A percentile compares a stretch with the other conserved stretches of the same genome.
These are phyloP conservation scores for Zapornia atra DNA, from an alignment of 2,113 vertebrate genomes.

Conservation along the genomic window DNA sequence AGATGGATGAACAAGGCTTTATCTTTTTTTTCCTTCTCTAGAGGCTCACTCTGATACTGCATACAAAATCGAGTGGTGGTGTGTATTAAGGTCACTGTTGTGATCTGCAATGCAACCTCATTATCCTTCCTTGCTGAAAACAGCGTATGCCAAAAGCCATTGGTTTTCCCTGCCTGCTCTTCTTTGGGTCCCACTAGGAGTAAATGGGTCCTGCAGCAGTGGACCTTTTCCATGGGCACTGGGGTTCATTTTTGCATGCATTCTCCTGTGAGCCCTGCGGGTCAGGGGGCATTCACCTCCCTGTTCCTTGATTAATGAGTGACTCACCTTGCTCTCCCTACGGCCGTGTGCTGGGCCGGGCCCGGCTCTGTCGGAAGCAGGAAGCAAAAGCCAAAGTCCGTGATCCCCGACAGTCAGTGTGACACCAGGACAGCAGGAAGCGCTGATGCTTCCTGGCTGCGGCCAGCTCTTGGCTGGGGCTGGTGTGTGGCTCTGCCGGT, in stretches of 20 bases:
- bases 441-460: not conserved
- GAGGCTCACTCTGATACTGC: not conserved
- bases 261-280: fast-evolving
- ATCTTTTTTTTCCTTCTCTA: not conserved
- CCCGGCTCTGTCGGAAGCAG: not conserved
- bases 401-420: not conserved
- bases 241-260: not conserved
- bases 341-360: not conserved
- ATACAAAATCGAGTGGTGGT: not conserved
- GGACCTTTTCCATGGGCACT: not conserved
- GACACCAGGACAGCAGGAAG: slow-evolving; percentile 12
- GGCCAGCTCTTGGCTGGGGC: not conserved
- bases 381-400: slow-evolving; percentile 36
- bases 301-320: not conserved
- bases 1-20: not conserved
- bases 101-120: fast-evolving
- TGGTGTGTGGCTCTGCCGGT: not conserved
- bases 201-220: not conserved
- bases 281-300: not conserved
- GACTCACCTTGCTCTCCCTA: not conserved
- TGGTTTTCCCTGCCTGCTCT: fast-evolving
- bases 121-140: not conserved
- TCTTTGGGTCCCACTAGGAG: not conserved
- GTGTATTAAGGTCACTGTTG: not conserved
- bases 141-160: not conserved